These are phyloP conservation scores for Aeoliscus strigatus DNA, from an alignment of 2,797 vertebrate genomes.

Conservation along the genomic window DNA sequence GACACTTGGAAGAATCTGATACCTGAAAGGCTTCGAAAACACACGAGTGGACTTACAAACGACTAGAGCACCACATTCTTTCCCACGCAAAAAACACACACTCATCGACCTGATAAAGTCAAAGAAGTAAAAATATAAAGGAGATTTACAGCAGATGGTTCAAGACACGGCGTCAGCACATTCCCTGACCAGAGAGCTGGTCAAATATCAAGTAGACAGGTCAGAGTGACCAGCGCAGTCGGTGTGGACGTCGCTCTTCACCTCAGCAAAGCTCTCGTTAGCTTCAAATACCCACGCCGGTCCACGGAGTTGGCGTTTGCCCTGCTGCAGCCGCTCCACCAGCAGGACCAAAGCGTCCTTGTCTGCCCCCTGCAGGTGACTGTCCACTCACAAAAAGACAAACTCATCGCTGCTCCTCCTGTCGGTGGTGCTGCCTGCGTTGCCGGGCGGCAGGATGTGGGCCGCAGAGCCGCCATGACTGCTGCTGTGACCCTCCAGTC, in stretches of 20 bases:
- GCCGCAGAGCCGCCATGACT: constrained; percentile 54
- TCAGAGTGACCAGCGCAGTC: constrained; percentile 10
- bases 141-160: constrained; percentile 41
- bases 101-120: constrained; percentile 45
- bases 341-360: constrained; percentile 9
- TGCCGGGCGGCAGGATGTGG: constrained; percentile 65
- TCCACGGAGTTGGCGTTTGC: neutral
- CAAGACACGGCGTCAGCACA: constrained; percentile 10
- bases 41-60: constrained; percentile 21
- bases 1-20: constrained; percentile 25
- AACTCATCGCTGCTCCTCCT: constrained; percentile 83
- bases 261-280: too few species aligned
- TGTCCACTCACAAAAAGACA: constrained; percentile 79
- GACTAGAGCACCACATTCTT: constrained; percentile 6
- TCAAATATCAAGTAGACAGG: constrained; percentile 8
- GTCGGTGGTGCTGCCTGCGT: constrained; percentile 58
- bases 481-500: constrained; percentile 73
- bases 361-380: constrained; percentile 19
- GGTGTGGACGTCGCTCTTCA: too few species aligned
- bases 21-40: constrained; percentile 11
- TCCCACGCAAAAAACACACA: constrained; percentile 22
- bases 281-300: neutral
- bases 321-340: too few species aligned
- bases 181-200: constrained; percentile 9
- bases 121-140: constrained; percentile 24